Conservation (phyloP, 2,113 vertebrate genomes). For the Talpa occidentalis region DNA sequence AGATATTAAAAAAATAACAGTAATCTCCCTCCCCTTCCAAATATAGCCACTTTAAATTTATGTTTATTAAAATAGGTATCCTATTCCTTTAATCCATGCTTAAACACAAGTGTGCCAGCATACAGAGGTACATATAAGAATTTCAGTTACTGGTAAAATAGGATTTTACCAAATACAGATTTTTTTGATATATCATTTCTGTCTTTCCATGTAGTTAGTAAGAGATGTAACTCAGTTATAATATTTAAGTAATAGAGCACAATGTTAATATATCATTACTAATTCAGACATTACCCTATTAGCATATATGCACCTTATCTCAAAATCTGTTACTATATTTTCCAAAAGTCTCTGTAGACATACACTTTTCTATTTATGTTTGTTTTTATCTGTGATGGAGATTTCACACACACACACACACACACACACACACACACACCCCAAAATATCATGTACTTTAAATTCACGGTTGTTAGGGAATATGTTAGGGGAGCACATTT, state of each 20-base stretch:
- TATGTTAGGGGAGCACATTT: not conserved
- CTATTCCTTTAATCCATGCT: not conserved
- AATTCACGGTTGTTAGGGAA: not conserved
- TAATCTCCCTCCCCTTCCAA: not conserved
- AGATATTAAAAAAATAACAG: not conserved
- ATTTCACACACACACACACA: rapidly evolving
- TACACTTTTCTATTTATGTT: not conserved
- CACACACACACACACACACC: rapidly evolving
- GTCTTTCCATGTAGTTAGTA: not conserved
- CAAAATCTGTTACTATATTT: not conserved
- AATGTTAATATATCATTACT: not conserved
- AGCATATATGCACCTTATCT: not conserved
- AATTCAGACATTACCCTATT: not conserved
- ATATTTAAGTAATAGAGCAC: not conserved
- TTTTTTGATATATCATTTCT: not conserved
- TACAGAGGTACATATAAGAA: not conserved
- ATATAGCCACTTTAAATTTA: not conserved
- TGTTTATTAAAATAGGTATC: not conserved
- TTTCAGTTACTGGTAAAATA: not conserved
- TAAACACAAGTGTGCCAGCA: not conserved
- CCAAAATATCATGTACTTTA: too few relatives aligned
- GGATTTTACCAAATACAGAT: not conserved
- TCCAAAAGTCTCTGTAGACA: not conserved
- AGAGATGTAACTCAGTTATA: not conserved
- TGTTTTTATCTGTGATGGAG: not conserved